Evolutionary conservation across 2,113 vertebrate species (phyloP).

Genomic region (Equus przewalskii): DNA sequence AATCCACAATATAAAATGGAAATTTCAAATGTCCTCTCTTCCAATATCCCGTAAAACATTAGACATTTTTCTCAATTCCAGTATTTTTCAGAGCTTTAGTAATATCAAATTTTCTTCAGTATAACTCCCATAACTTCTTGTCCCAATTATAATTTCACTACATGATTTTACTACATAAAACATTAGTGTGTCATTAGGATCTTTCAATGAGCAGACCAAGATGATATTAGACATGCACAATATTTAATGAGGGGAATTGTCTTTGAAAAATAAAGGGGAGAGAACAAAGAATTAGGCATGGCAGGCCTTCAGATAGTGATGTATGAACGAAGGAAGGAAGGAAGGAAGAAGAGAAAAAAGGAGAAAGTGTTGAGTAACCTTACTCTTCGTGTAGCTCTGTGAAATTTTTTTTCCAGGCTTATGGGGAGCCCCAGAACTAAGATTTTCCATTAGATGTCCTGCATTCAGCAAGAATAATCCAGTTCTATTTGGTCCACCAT

Average conservation of each 20-base stretch:
- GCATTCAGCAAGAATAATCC: background rate
- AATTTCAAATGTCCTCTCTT: background rate
- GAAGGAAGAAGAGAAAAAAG: background rate
- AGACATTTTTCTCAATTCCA: background rate
- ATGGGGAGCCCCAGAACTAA: background rate
- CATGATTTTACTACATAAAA: background rate
- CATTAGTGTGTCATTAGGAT: background rate
- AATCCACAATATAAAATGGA: background rate
- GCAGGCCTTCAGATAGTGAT: background rate
- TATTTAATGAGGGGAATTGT: background rate
- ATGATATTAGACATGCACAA: background rate
- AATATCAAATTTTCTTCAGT: background rate
- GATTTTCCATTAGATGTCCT: background rate
- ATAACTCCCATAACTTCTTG: background rate
- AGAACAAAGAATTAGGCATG: background rate
- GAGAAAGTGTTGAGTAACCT: background rate
- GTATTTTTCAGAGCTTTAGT: background rate
- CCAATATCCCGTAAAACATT: background rate
- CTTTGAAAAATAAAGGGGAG: background rate
- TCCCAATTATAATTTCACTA: background rate
- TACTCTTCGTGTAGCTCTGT: background rate
- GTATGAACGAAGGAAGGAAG: background rate
- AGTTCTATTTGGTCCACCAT: rapidly evolving
- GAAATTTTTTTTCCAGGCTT: background rate
- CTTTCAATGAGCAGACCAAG: background rate